Conservation (phyloP, 2,888 invertebrate genomes). For the Drosophila stalkeri region DNA sequence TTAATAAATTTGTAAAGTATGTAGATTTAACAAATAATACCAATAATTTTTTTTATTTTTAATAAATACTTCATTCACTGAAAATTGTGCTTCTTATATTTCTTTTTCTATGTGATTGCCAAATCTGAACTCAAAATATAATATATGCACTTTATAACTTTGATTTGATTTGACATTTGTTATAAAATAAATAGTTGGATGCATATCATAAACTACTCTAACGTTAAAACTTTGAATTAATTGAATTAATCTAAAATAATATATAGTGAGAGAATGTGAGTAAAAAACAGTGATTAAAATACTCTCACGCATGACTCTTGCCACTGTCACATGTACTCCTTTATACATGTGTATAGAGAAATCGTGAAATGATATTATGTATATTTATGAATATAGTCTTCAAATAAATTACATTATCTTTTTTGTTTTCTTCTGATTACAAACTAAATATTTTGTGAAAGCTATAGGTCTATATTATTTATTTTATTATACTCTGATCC, state of each 20-base stretch:
- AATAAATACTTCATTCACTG: background rate
- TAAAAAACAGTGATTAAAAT: background rate
- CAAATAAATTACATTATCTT: no score
- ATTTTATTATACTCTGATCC: no score
- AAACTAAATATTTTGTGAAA: no score
- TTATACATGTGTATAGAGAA: background rate
- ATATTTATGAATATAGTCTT: background rate
- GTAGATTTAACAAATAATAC: background rate
- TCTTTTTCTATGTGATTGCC: background rate
- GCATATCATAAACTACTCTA: background rate
- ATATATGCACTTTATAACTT: slow-evolving; percentile 7
- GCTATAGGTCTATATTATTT: no score
- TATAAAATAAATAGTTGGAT: background rate
- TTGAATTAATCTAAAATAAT: background rate
- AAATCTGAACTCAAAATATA: background rate
- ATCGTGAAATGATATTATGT: background rate
- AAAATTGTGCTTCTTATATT: background rate
- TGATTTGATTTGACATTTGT: background rate
- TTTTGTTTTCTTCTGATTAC: no score
- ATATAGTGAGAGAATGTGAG: background rate
- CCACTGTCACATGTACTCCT: background rate
- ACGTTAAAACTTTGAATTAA: background rate
- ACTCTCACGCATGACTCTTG: background rate
- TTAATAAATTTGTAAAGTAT: background rate
- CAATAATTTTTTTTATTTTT: background rate